These are phyloP conservation scores for Hemitrygon akajei DNA, from an alignment of 2,797 vertebrate genomes.

Conservation along the genomic window DNA sequence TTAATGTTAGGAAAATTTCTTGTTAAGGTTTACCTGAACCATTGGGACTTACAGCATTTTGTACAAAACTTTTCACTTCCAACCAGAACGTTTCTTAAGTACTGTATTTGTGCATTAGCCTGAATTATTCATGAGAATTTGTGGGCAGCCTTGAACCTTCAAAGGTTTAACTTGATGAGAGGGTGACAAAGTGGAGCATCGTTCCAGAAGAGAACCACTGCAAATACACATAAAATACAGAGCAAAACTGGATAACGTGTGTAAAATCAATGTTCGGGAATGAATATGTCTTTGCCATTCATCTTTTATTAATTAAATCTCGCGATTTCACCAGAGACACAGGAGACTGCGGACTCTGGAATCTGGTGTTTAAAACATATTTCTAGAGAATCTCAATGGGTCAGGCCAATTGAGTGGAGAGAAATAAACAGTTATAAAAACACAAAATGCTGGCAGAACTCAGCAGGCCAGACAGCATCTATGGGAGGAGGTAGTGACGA, in stretches of 20 bases:
- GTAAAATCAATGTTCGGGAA: background rate
- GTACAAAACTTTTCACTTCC: background rate
- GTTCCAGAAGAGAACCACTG: background rate
- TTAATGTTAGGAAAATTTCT: background rate
- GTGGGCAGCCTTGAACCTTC: background rate
- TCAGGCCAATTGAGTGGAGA: too few relatives aligned
- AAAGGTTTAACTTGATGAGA: background rate
- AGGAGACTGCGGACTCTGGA: too few relatives aligned
- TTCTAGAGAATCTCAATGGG: too few relatives aligned
- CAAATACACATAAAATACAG: background rate
- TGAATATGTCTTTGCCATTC: background rate
- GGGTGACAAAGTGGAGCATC: background rate
- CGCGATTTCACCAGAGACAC: background rate
- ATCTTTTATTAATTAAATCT: background rate
- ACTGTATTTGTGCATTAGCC: background rate
- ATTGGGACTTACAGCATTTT: background rate
- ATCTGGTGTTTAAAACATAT: too few relatives aligned
- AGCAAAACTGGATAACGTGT: background rate
- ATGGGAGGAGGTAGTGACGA: too few relatives aligned
- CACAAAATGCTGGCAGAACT: too few relatives aligned
- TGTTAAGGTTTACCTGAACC: background rate
- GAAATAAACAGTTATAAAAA: too few relatives aligned
- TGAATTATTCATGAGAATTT: background rate
- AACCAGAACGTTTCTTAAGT: background rate
- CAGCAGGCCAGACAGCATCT: too few relatives aligned